Evolutionary conservation across 1,140 invertebrate genomes (phyloP), one percentile per base, ranked within the genome.

Genomic region (Drosophila kepulauana): DNA sequence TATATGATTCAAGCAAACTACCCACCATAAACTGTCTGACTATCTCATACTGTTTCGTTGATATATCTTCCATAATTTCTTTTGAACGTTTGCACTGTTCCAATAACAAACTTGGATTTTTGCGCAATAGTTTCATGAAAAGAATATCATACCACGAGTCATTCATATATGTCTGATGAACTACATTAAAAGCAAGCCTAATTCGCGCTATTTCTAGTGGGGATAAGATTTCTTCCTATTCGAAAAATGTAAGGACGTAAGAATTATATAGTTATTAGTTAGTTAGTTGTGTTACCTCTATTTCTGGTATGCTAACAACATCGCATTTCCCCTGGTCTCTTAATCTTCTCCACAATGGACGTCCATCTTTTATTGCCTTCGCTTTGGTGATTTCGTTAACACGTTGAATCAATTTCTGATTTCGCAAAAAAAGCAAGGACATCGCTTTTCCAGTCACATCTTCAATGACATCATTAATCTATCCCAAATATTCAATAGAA

Each of bases 301-400:
- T 54, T 52, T 91, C 88, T 5, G 77, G 75, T 46, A 92, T 81
- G 57, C 91, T 92, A 6, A 82, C 63, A 0, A 92, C 78, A 79
- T 92, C 91, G 52, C 91, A 92, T 58, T 81, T 81, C 0, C 66
- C 74, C 25, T 66, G 74, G 45, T 92, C 91, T 11, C 74, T 77
- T 1, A 92, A 16, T 16, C 75, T 72, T 54, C 92, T 92, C 91
- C 91, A 92, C 15, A 88, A 13, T 0, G 86, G 73, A n/a, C 89
- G 75, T 0, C 25, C 13, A 41, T 92, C 89, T 3, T 63, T 6
- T 2, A 25, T 64, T 15, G 43, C 41, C 6, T 61, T 70, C 11
- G 62, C 76, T 59, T 58, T 90, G 28, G 49, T 64, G 1, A 73
- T 59, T 2, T 78, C 61, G 38, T 64, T 25, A 11, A 81, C 67